These are phyloP conservation scores for Cavia porcellus DNA, from an alignment of 2,113 vertebrate genomes.

Conservation along the genomic window DNA sequence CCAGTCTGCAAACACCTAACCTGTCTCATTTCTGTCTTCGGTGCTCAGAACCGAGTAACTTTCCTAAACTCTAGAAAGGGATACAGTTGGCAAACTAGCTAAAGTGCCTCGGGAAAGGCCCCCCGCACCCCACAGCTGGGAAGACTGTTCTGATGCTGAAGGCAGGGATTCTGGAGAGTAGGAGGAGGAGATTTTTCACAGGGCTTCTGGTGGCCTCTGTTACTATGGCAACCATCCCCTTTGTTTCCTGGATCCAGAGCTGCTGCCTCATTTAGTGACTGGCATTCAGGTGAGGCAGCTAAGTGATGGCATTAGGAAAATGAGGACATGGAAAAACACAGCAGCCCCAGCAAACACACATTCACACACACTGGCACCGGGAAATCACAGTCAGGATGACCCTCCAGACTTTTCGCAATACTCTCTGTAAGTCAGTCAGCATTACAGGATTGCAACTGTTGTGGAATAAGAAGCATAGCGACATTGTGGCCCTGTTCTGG, in stretches of 20 bases:
- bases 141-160: neutral
- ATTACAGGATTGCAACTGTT: too few relatives aligned
- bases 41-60: neutral
- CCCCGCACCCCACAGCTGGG: neutral
- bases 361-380: neutral
- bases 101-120: neutral
- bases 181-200: constrained; percentile 11
- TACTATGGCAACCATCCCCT: constrained; percentile 71
- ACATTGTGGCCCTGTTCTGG: neutral
- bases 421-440: neutral
- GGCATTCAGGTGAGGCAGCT: constrained; percentile 78
- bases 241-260: constrained; percentile 62
- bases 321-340: neutral
- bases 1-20: neutral
- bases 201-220: constrained; percentile 58
- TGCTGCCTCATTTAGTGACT: constrained; percentile 53
- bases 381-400: neutral
- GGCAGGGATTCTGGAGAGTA: constrained; percentile 20
- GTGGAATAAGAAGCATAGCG: neutral
- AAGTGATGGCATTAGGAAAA: constrained; percentile 29
- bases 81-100: rapidly evolving
- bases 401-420: neutral
- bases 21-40: neutral
- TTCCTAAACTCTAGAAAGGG: neutral
- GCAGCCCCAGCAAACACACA: neutral